Base-by-base conservation (phyloP, 2,797 vertebrate species). In the Pseudomugil gertrudae region DNA sequence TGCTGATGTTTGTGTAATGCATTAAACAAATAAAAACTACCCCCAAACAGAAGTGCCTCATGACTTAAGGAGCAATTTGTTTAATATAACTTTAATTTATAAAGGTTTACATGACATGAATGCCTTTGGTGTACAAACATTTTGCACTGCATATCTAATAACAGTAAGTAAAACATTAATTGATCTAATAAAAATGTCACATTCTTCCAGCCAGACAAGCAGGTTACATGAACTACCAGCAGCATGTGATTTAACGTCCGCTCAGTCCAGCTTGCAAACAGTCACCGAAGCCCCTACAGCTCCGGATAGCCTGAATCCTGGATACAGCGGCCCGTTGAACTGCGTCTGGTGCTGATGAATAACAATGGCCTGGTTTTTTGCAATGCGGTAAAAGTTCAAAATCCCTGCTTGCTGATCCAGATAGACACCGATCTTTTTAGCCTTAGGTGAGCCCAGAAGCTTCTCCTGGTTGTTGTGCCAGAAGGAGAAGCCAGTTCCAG, bases 261-360 rank as follows among this genome's bases (percentile, higher is more conserved):
- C 23, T 89, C 67, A 93, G 15, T 86, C 81, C 72, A 94, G 69
- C 0, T 86, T 69, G 66, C 93, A 94, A 21, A 95, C 2, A 0
- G 30, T 86, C 24, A 94, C 63, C 1, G 86, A 73, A 30, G 86
- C 55, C 1, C 92, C 92, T 0, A 79, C 63, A 14, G 88, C 87
- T 10, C 84, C 57, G 90, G 90, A 88, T 66, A 95, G 92, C 68
- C 94, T 85, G 78, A 95, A 95, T 10, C 93, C 93, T 24, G 94
- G 91, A 43, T 91, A 91, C 19, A 95, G 84, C 0, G 94, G 89
- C 3, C 89, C 85, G 4, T 70, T 84, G 74, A 95, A 95, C 53
- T 87, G 73, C 1, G 83, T 68, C 73, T 89, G 79, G 35, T 94
- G 83, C 10, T 62, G 66, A 67, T 94, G 89, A 38, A 95, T 93